Percentiles rank a stretch among this genome's conserved stretches.
Evolutionary conservation across 1,140 invertebrate species (phyloP).

Genomic region (Drosophila neocordata): DNA sequence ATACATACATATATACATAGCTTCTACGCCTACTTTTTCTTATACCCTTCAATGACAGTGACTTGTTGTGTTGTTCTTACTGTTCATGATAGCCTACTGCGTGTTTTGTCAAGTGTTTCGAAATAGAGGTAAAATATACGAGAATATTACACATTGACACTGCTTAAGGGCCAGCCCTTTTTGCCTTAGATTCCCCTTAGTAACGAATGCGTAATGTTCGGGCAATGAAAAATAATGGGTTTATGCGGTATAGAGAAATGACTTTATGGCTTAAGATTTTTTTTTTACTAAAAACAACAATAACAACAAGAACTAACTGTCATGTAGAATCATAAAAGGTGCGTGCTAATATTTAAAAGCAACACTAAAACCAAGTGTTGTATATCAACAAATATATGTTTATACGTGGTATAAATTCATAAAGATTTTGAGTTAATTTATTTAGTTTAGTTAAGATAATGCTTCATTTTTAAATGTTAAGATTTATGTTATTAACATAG

Average conservation of each 20-base stretch:
- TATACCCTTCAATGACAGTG: conserved; percentile 13
- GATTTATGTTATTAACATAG: no score
- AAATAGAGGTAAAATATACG: conserved; percentile 19
- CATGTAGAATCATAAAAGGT: no score
- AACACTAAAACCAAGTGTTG: background rate
- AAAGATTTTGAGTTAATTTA: no score
- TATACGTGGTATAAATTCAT: background rate
- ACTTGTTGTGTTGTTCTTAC: conserved; percentile 43
- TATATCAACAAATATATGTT: background rate
- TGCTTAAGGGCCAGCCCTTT: conserved; percentile 51
- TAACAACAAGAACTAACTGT: no score
- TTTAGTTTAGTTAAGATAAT: no score
- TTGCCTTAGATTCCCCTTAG: conserved; percentile 29
- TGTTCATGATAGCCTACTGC: conserved; percentile 55
- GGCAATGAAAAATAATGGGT: conserved; percentile 21
- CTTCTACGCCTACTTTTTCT: conserved; percentile 18
- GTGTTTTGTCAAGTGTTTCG: conserved; percentile 26
- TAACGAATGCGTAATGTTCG: conserved; percentile 34
- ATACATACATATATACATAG: no score
- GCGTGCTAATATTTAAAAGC: no score
- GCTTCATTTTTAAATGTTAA: no score
- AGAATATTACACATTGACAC: no score
- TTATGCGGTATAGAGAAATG: conserved; percentile 37
- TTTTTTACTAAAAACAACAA: no score
- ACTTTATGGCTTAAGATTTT: background rate